Conservation (phyloP, 2,797 vertebrate species). For the Eptatretus atami region DNA sequence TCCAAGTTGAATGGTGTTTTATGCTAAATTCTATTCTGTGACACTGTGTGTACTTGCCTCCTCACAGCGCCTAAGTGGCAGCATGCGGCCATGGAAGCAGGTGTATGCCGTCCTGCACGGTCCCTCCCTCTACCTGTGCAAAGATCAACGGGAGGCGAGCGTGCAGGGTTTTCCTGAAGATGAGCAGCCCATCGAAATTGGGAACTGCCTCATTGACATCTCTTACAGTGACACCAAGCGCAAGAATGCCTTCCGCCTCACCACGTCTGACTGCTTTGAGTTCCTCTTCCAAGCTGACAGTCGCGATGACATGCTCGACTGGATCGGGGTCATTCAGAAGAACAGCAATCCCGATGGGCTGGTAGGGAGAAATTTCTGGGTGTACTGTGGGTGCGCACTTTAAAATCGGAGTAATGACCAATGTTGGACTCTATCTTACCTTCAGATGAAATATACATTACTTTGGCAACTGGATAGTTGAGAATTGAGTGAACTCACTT, state of each 20-base stretch:
- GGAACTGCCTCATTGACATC: slow-evolving; percentile 87
- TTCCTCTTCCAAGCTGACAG: slow-evolving; percentile 97
- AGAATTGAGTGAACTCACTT: too few relatives aligned
- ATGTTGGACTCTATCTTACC: too few relatives aligned
- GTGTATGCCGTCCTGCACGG: slow-evolving; percentile 55
- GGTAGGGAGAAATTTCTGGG: slow-evolving; percentile 20
- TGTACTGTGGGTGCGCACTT: too few relatives aligned
- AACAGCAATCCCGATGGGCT: slow-evolving; percentile 78
- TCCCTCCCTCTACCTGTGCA: slow-evolving; percentile 64
- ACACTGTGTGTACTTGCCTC: neutral
- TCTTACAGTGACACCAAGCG: slow-evolving; percentile 93
- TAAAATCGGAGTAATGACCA: too few relatives aligned
- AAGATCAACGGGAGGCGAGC: slow-evolving; percentile 70
- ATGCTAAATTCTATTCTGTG: too few relatives aligned
- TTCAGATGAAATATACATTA: too few relatives aligned
- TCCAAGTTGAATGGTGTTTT: too few relatives aligned
- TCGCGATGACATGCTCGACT: slow-evolving; percentile 86
- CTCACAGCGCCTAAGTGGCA: slow-evolving; percentile 15
- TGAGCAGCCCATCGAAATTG: slow-evolving; percentile 69
- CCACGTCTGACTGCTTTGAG: slow-evolving; percentile 97
- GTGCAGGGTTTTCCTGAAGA: slow-evolving; percentile 30
- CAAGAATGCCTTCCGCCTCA: slow-evolving; percentile 68
- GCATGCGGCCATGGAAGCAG: slow-evolving; percentile 77
- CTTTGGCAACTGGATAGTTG: too few relatives aligned
- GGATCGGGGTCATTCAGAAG: slow-evolving; percentile 76